Conservation (phyloP, 2,113 vertebrate genomes). For the Podarcis raffonei region DNA sequence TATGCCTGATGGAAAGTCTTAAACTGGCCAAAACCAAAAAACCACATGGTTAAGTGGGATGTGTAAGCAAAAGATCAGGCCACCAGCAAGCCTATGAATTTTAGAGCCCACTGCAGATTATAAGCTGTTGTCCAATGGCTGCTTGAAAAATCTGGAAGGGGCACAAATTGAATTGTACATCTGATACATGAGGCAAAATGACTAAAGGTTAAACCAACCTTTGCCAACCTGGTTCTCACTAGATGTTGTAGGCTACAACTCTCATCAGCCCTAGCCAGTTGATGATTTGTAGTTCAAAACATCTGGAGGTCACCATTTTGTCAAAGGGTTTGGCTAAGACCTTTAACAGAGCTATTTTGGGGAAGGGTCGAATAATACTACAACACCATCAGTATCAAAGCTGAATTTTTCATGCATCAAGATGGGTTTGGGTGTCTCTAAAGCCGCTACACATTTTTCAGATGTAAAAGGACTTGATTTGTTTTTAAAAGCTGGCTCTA, state of each 20-base stretch:
- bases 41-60: neutral
- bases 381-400: neutral
- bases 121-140: neutral
- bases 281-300: too few species aligned
- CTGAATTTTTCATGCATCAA: constrained; percentile 13
- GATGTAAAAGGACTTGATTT: constrained; percentile 39
- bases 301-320: too few species aligned
- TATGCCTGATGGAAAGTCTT: neutral
- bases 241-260: too few species aligned
- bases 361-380: neutral
- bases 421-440: neutral
- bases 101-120: neutral
- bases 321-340: too few species aligned
- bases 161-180: neutral
- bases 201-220: neutral
- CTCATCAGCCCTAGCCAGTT: too few species aligned
- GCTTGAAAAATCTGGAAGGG: neutral
- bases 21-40: neutral
- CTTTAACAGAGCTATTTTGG: too few species aligned
- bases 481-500: constrained; percentile 33
- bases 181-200: neutral
- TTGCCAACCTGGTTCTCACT: neutral
- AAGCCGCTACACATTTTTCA: constrained; percentile 1
- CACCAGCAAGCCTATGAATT: neutral
- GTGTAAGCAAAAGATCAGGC: neutral